phyloP scores from a whole-genome alignment of 2,797 vertebrate genomes.

The Knipowitschia caucasica region DNA sequence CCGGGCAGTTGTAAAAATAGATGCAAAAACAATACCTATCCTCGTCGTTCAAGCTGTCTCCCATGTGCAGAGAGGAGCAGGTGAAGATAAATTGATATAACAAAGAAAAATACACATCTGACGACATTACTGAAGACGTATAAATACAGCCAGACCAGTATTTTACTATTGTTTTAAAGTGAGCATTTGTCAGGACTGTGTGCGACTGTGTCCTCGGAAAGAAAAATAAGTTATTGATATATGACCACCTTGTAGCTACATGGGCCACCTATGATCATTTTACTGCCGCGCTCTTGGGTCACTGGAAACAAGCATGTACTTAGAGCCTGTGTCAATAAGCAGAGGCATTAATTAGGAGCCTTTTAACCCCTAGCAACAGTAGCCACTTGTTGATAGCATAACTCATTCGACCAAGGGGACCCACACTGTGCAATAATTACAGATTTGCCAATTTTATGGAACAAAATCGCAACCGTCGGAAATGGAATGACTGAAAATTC shows the following conservation, averaged over 20 bases:
- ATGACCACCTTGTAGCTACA: constrained; percentile 10
- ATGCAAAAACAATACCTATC: constrained; percentile 63
- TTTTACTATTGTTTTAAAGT: constrained; percentile 9
- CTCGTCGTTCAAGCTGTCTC: constrained; percentile 28
- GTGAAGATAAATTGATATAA: constrained; percentile 29
- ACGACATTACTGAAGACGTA: constrained; percentile 13
- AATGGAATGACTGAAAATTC: constrained; percentile 56
- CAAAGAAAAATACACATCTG: constrained; percentile 22
- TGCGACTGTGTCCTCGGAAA: constrained; percentile 15
- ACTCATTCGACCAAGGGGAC: constrained; percentile 51
- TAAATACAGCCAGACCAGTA: neutral
- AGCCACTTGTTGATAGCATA: constrained; percentile 64
- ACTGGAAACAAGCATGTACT: constrained; percentile 55
- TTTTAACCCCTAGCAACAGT: constrained; percentile 43
- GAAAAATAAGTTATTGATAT: constrained; percentile 42
- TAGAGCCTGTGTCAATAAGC: constrained; percentile 51
- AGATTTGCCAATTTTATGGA: constrained; percentile 16
- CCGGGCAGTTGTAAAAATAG: constrained; percentile 69
- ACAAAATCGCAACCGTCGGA: constrained; percentile 54
- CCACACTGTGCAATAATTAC: neutral
- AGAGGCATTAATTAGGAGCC: constrained; percentile 54
- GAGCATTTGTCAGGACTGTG: constrained; percentile 8
- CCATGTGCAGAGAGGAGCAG: constrained; percentile 33
- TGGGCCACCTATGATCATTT: constrained; percentile 46
- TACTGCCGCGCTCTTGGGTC: constrained; percentile 47